Conservation (phyloP, 1,140 invertebrate species). For the Drosophila kurseongensis region DNA sequence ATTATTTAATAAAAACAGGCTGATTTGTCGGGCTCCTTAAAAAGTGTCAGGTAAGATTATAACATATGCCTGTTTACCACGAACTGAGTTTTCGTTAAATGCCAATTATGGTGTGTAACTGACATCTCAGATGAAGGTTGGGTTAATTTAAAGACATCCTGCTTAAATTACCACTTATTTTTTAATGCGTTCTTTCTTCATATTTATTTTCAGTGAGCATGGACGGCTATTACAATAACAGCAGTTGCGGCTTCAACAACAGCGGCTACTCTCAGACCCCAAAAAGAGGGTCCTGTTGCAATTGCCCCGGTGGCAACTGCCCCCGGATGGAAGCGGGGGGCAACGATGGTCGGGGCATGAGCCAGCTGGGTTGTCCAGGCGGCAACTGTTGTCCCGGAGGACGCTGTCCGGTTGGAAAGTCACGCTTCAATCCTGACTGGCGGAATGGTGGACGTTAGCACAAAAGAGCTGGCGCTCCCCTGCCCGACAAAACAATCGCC, state of each 20-base stretch:
- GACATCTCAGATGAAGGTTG: no score
- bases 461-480: slow-evolving; percentile 27
- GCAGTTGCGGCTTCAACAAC: neutral
- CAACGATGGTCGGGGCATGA: neutral
- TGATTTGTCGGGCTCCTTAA: slow-evolving; percentile 20
- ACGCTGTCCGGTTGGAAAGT: slow-evolving; percentile 6
- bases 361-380: slow-evolving; percentile 30
- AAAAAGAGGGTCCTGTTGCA: neutral
- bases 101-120: no score
- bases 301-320: slow-evolving; percentile 44
- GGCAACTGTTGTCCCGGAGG: slow-evolving; percentile 45
- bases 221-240: slow-evolving; percentile 35
- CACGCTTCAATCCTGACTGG: neutral
- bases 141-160: no score
- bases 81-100: no score
- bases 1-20: slow-evolving; percentile 16
- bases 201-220: slow-evolving; percentile 11
- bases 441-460: slow-evolving; percentile 40
- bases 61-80: no score
- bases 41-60: neutral
- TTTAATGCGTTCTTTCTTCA: neutral
- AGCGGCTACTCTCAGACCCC: slow-evolving; percentile 7
- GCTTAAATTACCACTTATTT: no score
- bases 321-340: slow-evolving; percentile 1
- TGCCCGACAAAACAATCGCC: slow-evolving; percentile 9